phyloP scores from a whole-genome alignment of 2,113 vertebrate genomes.

The Amphiprion percula region DNA sequence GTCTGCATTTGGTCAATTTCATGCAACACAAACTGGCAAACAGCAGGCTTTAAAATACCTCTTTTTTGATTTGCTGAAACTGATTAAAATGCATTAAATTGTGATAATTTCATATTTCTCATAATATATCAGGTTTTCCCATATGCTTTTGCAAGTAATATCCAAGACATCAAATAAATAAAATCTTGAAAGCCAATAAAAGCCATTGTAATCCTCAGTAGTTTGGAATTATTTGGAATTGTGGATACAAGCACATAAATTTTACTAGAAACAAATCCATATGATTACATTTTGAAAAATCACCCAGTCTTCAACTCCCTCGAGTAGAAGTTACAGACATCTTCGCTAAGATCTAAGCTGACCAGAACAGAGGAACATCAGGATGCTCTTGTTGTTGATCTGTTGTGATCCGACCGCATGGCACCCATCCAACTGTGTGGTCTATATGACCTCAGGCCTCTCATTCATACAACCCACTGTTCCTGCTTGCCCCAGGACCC shows the following conservation, averaged over 20 bases:
- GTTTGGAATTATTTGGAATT: background rate
- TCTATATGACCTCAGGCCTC: slow-evolving; percentile 51
- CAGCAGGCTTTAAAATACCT: background rate
- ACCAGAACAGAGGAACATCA: slow-evolving; percentile 46
- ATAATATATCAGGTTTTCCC: too few species aligned
- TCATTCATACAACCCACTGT: slow-evolving; percentile 17
- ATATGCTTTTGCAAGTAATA: too few species aligned
- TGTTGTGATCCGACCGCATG: slow-evolving; percentile 43
- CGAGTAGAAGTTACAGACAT: background rate
- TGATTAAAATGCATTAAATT: too few species aligned
- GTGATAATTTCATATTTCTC: too few species aligned
- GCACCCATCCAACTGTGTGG: slow-evolving; percentile 42
- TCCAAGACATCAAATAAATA: too few species aligned
- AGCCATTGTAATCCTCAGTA: too few species aligned
- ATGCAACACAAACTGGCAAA: background rate
- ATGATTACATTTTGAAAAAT: background rate
- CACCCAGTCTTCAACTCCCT: background rate
- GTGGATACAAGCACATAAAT: background rate
- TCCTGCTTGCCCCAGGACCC: slow-evolving; percentile 18
- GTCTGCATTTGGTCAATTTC: background rate
- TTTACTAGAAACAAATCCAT: background rate
- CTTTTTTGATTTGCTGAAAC: background rate
- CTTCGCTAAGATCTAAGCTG: slow-evolving; percentile 26
- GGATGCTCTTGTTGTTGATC: slow-evolving; percentile 28
- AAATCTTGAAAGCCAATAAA: too few species aligned